phyloP scores from a whole-genome alignment of 1,140 invertebrate genomes.

The Caenorhabditis briggsae region DNA sequence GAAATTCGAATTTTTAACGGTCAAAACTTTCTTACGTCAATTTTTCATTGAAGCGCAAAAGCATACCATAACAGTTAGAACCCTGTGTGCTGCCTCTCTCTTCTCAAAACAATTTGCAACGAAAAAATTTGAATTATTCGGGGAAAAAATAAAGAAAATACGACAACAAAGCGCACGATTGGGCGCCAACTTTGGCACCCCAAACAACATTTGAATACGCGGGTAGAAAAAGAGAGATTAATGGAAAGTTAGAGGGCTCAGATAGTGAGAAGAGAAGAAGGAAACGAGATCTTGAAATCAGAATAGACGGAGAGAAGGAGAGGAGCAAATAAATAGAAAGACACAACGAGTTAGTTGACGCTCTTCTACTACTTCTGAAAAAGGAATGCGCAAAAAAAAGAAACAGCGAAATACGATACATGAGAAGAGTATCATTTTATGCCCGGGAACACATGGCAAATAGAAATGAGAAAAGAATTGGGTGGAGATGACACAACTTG shows the following conservation, averaged over 20 bases:
- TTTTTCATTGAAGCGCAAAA: too few relatives aligned
- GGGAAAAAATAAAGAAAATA: neutral
- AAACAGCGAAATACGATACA: constrained; percentile 9
- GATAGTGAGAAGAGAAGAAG: neutral
- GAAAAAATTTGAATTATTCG: neutral
- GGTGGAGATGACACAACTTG: too few relatives aligned
- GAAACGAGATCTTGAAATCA: neutral
- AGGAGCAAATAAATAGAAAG: constrained; percentile 14
- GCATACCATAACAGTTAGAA: too few relatives aligned
- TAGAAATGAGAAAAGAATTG: neutral
- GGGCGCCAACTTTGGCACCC: constrained; percentile 30
- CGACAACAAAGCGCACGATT: neutral
- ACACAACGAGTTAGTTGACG: constrained; percentile 45
- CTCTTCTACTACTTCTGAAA: constrained; percentile 33
- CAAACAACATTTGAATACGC: constrained; percentile 51
- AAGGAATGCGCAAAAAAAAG: constrained; percentile 34
- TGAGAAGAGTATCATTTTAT: neutral
- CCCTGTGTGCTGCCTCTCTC: neutral
- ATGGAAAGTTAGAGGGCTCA: constrained; percentile 15
- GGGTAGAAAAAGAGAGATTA: constrained; percentile 22
- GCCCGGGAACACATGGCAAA: constrained; percentile 1
- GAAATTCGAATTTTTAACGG: too few relatives aligned
- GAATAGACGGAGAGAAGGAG: neutral
- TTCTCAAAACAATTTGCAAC: too few relatives aligned
- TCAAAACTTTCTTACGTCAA: too few relatives aligned